Base-by-base conservation (phyloP, 2,888 invertebrate species). In the Ernsta delagoae region DNA sequence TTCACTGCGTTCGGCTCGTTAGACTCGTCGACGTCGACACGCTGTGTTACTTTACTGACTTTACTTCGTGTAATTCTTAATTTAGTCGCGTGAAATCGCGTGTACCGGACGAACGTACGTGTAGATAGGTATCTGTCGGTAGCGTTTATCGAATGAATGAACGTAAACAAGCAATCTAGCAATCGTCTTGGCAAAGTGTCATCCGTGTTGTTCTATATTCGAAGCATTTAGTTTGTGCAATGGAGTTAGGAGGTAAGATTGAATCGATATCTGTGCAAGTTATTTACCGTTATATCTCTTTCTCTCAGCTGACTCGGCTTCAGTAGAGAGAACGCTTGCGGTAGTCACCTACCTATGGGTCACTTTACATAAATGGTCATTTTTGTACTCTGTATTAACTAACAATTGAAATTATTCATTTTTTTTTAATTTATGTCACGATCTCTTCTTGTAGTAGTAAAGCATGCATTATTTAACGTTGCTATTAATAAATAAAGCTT, bases 41-140 rank as follows among this genome's bases (percentile, higher is more conserved):
- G 53, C 12, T 31, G 54, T 54, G 31, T 31, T 53, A 9, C 24
- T 3, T 53, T 24, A 53, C 53, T 24, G 36, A 6, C 36, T 39
- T 53, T 54, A 54, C 31, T n/a, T 56, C 36, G 31, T 12, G 48
- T 50, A 24, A 16, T 50, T 11, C 45, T 50, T 16, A 50, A 1
- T 53, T 53, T 54, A 67, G 66, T 67, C 43, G 66, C 66, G 66
- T 60, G 60, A 67, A 67, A 43, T 31, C 60, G 54, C 60, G 66
- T 67, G 66, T 67, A 67, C 43, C 0, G 43, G 16, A 50, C 34
- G 66, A 67, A 67, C 66, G 66, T 67, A 45, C 43, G 41, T 61
- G 34, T 45, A 43, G 8, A 9, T 43, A 31, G 41, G 43, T 67
- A 12, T 12, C 34, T 11, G 54, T 60, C 60, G 16, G 59, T 34